Base-by-base conservation (phyloP, 2,888 invertebrate species). In the Metacarcinus magister region DNA sequence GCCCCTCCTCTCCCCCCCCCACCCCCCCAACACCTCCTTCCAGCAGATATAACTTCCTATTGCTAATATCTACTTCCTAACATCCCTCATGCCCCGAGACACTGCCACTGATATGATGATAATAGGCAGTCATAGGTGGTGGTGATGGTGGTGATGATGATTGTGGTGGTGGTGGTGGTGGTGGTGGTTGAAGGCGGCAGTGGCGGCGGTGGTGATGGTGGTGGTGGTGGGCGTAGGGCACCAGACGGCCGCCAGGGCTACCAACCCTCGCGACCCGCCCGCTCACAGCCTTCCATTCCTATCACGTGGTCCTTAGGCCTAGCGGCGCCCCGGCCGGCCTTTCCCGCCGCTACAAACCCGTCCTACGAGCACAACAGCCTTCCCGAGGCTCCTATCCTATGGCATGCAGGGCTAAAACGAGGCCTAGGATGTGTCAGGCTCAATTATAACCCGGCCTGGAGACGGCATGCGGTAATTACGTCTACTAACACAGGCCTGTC, bases 291-390 rank as follows among this genome's bases (percentile, higher is more conserved):
- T 23, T n/a, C 94, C 89, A 87, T 39, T 67, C 92, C 82, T 94
- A 94, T 96, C 96, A 96, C 94, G 96, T 95, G 96, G 94, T 92
- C n/a, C 87, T 92, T 94, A 96, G 94, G 96, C 95, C 95, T 95
- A 95, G 82, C 93, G 23, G 46, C 87, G 28, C 28, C 48, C 32
- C 48, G 43, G 44, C 67, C 95, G 92, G 92, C 67, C 92, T 92
- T 67, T 92, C 44, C 90, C 43, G 48, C n/a, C 67, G 54, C 39
- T 32, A 32, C 67, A 60, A 67, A 43, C 43, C 13, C 93, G 67
- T 93, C 43, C 28, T 67, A 23, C 67, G 13, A 19, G 48, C 67
- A 39, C 43, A 32, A n/a, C 28, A n/a, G 43, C 8, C 67, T 39
- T 4, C 13, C 43, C 93, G 0, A 13, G 32, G 0, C 39, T 32